Base-by-base conservation (phyloP, 2,888 invertebrate genomes). In the Panzeria rudis region DNA sequence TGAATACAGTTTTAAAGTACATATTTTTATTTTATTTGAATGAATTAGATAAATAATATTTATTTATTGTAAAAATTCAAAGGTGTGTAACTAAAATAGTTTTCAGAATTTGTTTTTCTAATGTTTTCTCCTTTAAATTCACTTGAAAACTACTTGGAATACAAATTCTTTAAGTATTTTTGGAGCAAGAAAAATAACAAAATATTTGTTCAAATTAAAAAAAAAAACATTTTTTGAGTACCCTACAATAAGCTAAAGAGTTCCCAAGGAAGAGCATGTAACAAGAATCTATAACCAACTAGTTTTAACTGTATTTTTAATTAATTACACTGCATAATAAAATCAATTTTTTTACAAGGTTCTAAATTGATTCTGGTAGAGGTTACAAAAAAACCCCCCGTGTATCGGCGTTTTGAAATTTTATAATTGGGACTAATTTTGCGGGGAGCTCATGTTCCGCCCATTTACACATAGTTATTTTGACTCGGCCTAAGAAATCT, bases 111-210 rank as follows among this genome's bases (percentile, higher is more conserved):
- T n/a, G n/a, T 50, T 50, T 17, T 50, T 8, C 0, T 29, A 50
- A 7, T 84, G 64, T 61, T 56, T 50, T 56, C 81, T 71, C 66
- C 47, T 81, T 32, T 47, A 77, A 77, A 62, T 72, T 54, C 68
- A 72, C 80, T 69, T 77, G 62, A 84, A 81, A 84, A 77, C 80
- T 84, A 68, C 47, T 69, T 77, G 44, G n/a, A 23, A 13, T 32
- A 17, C 23, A 62, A 75, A 23, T 59, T 35, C n/a, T 68, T 52
- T 41, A 59, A 32, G 7, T 2, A 52, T 35, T 44, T 35, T 61
- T 52, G 20, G 32, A n/a, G 47, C 47, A 61, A 38, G 52, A 68
- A 62, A 17, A 71, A 23, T 8, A 38, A 3, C 15, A 20, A 52
- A 62, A 4, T 35, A 52, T 56, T 54, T 32, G 3, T 4, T 11